Evolutionary conservation across 2,888 invertebrate genomes (phyloP).

Genomic region (Folsomia manolachei): DNA sequence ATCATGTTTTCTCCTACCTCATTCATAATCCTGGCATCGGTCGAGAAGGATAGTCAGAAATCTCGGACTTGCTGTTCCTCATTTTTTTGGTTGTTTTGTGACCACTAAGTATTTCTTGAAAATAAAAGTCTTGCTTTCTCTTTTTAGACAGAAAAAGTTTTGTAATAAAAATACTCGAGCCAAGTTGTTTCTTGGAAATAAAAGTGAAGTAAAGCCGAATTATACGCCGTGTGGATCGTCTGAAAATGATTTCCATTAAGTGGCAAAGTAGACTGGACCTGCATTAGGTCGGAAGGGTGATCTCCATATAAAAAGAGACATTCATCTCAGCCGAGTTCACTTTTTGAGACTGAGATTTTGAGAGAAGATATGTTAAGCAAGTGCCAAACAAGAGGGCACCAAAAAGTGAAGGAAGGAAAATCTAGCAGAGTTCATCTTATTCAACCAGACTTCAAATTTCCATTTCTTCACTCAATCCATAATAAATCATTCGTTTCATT

Average conservation of each 20-base stretch:
- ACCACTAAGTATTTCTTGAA: no score
- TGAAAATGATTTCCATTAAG: neutral
- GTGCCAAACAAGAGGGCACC: no score
- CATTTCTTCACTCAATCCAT: neutral
- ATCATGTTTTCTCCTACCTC: neutral
- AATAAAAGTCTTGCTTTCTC: no score
- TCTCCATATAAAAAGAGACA: neutral
- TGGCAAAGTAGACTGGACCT: no score
- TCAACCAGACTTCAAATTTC: neutral
- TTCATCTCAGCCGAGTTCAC: neutral
- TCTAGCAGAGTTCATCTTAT: neutral
- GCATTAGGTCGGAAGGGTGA: neutral
- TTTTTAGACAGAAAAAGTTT: no score
- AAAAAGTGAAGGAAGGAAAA: no score
- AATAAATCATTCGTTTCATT: conserved; percentile 12
- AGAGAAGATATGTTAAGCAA: no score
- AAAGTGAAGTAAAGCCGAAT: no score
- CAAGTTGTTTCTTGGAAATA: no score
- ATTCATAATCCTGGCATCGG: neutral
- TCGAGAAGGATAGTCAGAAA: neutral
- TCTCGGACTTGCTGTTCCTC: neutral
- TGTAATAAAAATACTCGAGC: no score
- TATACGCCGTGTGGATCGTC: no score
- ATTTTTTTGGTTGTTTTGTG: no score
- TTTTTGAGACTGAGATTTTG: neutral